Evolutionary conservation across 2,797 vertebrate genomes (phyloP), one percentile per base, ranked within the genome.

Genomic region (Pantherophis alleghaniensis): DNA sequence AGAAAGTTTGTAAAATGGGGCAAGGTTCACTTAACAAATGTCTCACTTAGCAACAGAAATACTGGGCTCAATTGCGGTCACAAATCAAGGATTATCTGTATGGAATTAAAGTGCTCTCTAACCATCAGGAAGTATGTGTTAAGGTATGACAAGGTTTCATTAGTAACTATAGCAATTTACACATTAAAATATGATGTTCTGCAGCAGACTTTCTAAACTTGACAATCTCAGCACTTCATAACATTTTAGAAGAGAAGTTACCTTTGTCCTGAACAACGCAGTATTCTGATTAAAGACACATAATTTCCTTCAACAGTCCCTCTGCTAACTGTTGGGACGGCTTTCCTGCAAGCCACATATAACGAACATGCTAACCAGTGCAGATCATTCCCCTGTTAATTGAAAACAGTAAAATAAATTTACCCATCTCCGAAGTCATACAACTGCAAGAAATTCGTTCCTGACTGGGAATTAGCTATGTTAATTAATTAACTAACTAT

Each of bases 351-450:
- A 92, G 99, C 98, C 96, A 99, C 99, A 7, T 99, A 99, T 90
- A 99, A 97, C 87, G 99, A 98, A 96, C 99, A 99, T 0, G 99
- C 99, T 95, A 99, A 86, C 99, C 99, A 99, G 60, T 99, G 99
- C 94, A 99, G 97, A 89, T 98, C 98, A 86, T 99, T 99, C 92
- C 99, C 99, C 99, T 99, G 97, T 42, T 91, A 96, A 94, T 96
- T 7, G 91, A 92, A 96, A 91, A 53, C 91, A 53, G 83, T 28
- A 63, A 91, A 61, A 13, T 47, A 88, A 69, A 20, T 42, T 56
- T 1, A 87, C 7, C 16, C n/a, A 5, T 55, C 47, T 37, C 13
- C 3, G 13, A 91, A 47, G 13, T 89, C 13, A n/a, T 53, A 51
- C 55, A 37, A n/a, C 22, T 79, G 10, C 20, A 37, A 56, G 28